These are phyloP conservation scores for Muricea muricata DNA, from an alignment of 92 coral and sea anemone species.

Conservation along the genomic window DNA sequence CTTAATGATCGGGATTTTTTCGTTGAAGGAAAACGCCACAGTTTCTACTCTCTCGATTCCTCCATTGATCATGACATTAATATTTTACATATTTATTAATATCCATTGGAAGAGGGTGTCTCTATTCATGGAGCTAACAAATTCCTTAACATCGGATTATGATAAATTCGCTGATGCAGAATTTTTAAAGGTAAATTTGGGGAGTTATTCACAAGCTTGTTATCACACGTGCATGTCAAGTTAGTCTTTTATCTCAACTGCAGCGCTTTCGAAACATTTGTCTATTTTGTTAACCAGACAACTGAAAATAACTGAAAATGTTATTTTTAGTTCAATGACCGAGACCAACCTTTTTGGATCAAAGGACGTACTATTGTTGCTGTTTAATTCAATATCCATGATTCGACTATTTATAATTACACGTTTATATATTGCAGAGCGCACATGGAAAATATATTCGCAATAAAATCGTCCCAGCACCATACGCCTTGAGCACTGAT, in stretches of 20 bases:
- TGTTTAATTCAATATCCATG: background rate
- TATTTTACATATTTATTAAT: slow-evolving; percentile 80
- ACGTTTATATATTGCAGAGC: background rate
- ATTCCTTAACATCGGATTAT: background rate
- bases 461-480: slow-evolving; percentile 29
- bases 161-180: background rate
- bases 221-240: background rate
- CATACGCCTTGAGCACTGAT: slow-evolving; percentile 20
- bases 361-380: background rate
- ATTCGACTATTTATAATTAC: background rate
- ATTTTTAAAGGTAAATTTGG: slow-evolving; percentile 4
- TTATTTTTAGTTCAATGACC: no score
- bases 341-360: no score
- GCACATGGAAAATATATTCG: slow-evolving; percentile 18
- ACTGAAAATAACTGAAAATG: no score
- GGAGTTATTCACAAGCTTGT: background rate
- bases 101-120: slow-evolving; percentile 56
- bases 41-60: slow-evolving; percentile 80
- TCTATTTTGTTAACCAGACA: no score
- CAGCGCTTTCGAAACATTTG: background rate
- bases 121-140: slow-evolving; percentile 14
- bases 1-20: slow-evolving; percentile 83
- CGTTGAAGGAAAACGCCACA: slow-evolving; percentile 70
- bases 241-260: no score
- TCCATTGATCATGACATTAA: slow-evolving; percentile 72